Base-by-base conservation (phyloP, 2,797 vertebrate species). In the Danio aesculapii region DNA sequence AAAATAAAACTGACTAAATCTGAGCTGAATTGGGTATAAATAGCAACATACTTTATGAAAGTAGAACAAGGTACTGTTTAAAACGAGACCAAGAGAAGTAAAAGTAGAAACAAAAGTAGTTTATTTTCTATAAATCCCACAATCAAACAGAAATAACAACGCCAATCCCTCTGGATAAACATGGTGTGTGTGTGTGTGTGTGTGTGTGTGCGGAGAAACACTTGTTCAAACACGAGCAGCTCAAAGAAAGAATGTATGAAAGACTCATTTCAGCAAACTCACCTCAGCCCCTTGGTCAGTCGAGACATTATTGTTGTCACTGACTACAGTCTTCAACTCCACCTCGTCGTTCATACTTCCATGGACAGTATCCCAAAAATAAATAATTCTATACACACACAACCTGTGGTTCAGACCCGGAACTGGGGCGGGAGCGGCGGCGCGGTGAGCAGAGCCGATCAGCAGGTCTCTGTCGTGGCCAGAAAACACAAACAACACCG, bases 281-380 rank as follows among this genome's bases (percentile, higher is more conserved):
- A 81, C 83, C 70, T 52, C 47, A 19, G 2, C 9, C 13, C 9
- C 39, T 21, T 63, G 79, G 14, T 30, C 75, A 16, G 0, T 41
- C 41, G 47, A 63, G 57, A 21, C 58, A 47, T 83, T 77, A 16
- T 77, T 83, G 61, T 85, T 83, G 39, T 77, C 41, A 9, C 55
- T 55, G 39, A 30, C 7, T 6, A 69, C 11, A 2, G 6, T 2
- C 6, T 55, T 47, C 52, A 84, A 75, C 43, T 85, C 84, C 61
- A 82, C 4, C 6, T 6, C 13, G 6, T 52, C 81, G 30, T 4
- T 30, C 76, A 76, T 82, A 10, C 39, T 76, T 72, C 76, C 76
- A 70, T 61, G 46, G 10, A 16, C 44, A 17, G 12, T 57, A 4
- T 47, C 17, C 10, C 19, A 58, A 53, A 3, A 30, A 30, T 30